phyloP scores from a whole-genome alignment of 1,140 invertebrate genomes.

The Pogonus chalceus region DNA sequence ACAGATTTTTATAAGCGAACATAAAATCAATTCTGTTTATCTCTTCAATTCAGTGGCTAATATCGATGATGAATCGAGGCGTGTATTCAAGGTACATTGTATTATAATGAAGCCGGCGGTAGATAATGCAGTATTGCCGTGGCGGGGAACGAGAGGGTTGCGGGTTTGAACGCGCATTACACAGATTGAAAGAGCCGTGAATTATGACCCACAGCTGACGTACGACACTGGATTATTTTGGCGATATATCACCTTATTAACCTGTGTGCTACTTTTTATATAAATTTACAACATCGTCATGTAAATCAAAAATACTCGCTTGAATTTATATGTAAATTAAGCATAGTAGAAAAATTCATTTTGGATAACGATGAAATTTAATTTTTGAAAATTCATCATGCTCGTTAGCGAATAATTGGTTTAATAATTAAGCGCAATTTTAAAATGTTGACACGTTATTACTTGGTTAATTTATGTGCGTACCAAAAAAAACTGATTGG shows the following conservation, averaged over 20 bases:
- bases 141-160: not conserved
- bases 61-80: conserved; percentile 4
- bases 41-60: conserved; percentile 1
- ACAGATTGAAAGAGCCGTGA: conserved; percentile 2
- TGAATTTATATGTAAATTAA: not conserved
- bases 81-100: not conserved
- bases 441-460: conserved; percentile 3
- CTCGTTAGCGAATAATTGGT: conserved; percentile 4
- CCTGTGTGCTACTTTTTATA: not conserved
- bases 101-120: conserved; percentile 3
- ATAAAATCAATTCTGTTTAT: conserved; percentile 6
- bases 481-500: too few species aligned
- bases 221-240: not conserved
- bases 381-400: conserved; percentile 2
- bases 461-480: not conserved
- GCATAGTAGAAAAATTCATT: not conserved
- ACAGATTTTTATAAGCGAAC: not conserved
- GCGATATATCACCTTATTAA: not conserved
- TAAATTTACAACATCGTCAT: not conserved
- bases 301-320: not conserved
- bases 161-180: not conserved
- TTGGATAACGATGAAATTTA: not conserved
- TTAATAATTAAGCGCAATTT: not conserved
- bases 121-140: not conserved
- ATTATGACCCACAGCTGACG: not conserved